Conservation (phyloP, 2,113 vertebrate genomes). For the Dicaeum eximium region DNA sequence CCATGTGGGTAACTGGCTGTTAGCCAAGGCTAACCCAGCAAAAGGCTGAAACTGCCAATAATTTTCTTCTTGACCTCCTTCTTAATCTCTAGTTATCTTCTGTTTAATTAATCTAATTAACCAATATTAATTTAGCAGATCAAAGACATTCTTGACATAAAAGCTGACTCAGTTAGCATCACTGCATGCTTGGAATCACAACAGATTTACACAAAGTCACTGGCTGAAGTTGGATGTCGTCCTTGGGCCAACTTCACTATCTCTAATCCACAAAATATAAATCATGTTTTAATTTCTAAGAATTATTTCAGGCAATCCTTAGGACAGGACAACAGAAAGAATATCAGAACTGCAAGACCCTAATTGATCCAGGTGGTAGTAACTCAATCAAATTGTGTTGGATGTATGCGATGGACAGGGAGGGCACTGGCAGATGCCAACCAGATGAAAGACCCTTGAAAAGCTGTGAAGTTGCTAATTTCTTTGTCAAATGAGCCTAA, state of each 20-base stretch:
- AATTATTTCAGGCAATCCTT: neutral
- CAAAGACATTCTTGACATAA: neutral
- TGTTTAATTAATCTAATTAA: constrained; percentile 18
- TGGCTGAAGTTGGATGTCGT: neutral
- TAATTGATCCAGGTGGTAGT: neutral
- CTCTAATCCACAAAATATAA: neutral
- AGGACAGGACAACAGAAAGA: neutral
- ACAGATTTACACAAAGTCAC: neutral
- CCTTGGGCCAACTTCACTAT: neutral
- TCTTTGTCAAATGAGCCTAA: neutral
- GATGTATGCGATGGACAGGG: neutral
- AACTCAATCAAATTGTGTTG: neutral
- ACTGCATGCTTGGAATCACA: neutral
- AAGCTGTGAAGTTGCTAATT: neutral
- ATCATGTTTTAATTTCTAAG: neutral
- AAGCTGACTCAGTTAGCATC: neutral
- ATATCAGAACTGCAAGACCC: neutral
- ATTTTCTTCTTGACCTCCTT: neutral
- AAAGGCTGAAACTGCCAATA: neutral
- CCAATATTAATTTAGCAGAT: neutral
- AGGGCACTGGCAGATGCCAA: neutral
- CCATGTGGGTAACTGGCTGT: neutral
- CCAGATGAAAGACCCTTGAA: neutral
- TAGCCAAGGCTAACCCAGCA: neutral
- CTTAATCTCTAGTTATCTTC: neutral